Evolutionary conservation across 2,797 vertebrate genomes (phyloP).

Genomic region (Delichon dasypus): DNA sequence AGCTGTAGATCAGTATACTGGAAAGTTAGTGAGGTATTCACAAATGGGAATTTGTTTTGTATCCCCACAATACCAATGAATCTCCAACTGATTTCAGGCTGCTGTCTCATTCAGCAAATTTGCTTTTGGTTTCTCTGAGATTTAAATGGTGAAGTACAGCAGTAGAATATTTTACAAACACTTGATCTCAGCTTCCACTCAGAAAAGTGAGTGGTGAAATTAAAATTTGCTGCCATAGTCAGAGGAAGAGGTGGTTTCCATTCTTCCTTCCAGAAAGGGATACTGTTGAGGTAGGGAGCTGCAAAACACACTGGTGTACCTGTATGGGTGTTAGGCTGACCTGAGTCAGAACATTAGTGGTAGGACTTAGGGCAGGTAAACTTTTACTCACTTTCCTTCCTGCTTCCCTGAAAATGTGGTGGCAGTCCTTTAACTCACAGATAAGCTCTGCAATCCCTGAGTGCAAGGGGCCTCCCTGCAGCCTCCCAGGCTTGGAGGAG

Average conservation of each 20-base stretch:
- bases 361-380: neutral
- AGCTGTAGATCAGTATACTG: neutral
- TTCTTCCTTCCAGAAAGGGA: neutral
- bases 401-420: neutral
- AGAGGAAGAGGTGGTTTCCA: neutral
- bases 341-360: neutral
- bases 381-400: neutral
- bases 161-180: neutral
- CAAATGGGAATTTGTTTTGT: neutral
- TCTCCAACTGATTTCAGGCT: neutral
- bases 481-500: neutral
- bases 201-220: neutral
- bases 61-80: neutral
- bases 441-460: neutral
- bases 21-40: neutral
- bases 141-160: neutral
- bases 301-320: neutral
- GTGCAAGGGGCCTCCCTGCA: accelerated
- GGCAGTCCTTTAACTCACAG: neutral
- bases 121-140: neutral
- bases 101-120: neutral
- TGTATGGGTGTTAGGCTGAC: neutral
- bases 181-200: neutral
- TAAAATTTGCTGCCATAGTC: neutral
- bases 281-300: neutral